Percentiles rank a stretch among this genome's conserved stretches.
phyloP scores from a whole-genome alignment of 1,140 invertebrate genomes.

The Gonioctena quinquepunctata region DNA sequence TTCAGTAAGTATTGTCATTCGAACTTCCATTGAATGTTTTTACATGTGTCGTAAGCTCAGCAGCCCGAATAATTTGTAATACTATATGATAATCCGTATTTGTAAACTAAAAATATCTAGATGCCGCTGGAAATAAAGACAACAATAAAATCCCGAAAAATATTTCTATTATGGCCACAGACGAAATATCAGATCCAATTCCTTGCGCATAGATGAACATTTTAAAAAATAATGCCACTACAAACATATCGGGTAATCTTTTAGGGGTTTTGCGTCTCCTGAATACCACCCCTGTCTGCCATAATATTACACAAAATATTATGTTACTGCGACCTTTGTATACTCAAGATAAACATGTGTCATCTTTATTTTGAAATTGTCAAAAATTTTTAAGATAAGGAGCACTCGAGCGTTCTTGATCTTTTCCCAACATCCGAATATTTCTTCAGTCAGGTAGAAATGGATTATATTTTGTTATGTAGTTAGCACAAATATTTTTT shows the following conservation, averaged over 20 bases:
- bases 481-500: conserved; percentile 18
- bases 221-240: conserved; percentile 23
- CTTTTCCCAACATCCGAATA: neutral
- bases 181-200: conserved; percentile 20
- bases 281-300: neutral
- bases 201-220: conserved; percentile 25
- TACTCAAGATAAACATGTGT: conserved; percentile 28
- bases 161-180: conserved; percentile 11
- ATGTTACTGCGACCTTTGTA: conserved; percentile 25
- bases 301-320: conserved; percentile 32
- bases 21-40: too few relatives aligned
- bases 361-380: conserved; percentile 20
- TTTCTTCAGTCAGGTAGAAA: conserved; percentile 15
- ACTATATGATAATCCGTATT: conserved; percentile 15
- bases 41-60: neutral
- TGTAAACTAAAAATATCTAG: neutral
- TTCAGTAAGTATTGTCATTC: too few relatives aligned
- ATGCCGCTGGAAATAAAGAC: neutral
- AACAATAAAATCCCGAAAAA: conserved; percentile 8
- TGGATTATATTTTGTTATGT: conserved; percentile 12
- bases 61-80: conserved; percentile 1
- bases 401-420: conserved; percentile 19
- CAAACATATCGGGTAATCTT: conserved; percentile 28
- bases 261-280: conserved; percentile 1
- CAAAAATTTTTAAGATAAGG: conserved; percentile 25